Base-by-base conservation (phyloP, 2,797 vertebrate genomes). In the Catamblyrhynchus diadema region DNA sequence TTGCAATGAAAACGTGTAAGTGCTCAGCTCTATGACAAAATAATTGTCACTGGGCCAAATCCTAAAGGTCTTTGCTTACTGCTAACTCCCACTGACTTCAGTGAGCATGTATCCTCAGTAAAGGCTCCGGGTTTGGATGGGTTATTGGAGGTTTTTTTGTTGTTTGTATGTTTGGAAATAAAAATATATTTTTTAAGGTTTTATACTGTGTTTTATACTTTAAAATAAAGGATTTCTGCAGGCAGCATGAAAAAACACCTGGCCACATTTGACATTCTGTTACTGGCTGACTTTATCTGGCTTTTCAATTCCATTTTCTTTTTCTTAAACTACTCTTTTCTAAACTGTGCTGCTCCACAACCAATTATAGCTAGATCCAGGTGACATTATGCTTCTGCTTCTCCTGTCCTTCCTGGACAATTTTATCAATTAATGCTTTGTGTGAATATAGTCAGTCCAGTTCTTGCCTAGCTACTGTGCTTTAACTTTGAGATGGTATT, bases 31-130 rank as follows among this genome's bases (percentile, higher is more conserved):
- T 88, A 45, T 54, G 88, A 83, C 53, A 44, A 71, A 70, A 32
- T 73, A 74, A 37, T 14, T 97, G 94, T 96, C 92, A 75, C 59
- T 33, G 70, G 51, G 89, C 87, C 80, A 93, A 70, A 69, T 81
- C 22, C 41, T 50, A 65, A 69, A 90, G 28, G 33, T 81, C 75
- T 81, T 94, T 90, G 20, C 75, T 90, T 77, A 86, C 44, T 88
- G 79, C 54, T 69, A 75, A 51, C 54, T 94, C 65, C 47, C 0
- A n/a, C 71, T 87, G 75, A 67, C 67, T 89, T 59, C 67, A 91
- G 39, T 3, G 3, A 86, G 28, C 50, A 7, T 9, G 11, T 28
- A 70, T 69, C 44, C 77, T 9, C 5, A 89, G 35, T n/a, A 77
- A 74, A 50, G 23, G 25, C n/a, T 82, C 39, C 9, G 37, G 16